Evolutionary conservation across 2,113 vertebrate species (phyloP).

Genomic region (Pelobates fuscus): DNA sequence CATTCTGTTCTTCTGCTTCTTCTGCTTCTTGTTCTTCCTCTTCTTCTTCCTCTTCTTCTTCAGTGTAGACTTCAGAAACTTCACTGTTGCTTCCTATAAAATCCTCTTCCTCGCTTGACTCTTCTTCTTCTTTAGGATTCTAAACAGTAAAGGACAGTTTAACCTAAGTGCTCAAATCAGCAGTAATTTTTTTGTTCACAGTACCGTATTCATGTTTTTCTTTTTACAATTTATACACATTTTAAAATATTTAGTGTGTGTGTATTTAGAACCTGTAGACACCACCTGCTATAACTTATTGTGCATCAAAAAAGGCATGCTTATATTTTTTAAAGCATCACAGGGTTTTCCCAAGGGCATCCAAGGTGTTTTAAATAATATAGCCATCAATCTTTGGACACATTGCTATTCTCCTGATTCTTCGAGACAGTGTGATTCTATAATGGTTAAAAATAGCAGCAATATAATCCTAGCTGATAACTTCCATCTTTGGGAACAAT

Average conservation of each 20-base stretch:
- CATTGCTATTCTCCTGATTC: constrained; percentile 4
- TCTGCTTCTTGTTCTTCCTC: constrained; percentile 54
- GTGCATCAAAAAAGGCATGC: no score
- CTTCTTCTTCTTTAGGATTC: constrained; percentile 71
- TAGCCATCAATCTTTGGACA: not conserved
- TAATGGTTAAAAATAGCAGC: constrained; percentile 39
- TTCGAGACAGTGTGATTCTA: constrained; percentile 5
- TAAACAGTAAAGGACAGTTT: constrained; percentile 50
- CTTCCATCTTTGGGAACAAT: constrained; percentile 29
- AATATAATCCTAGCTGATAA: constrained; percentile 29
- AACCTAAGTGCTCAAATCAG: not conserved
- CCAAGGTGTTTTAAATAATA: constrained; percentile 1
- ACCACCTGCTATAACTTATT: no score
- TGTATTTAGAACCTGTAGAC: no score
- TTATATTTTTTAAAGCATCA: no score
- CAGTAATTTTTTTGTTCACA: not conserved
- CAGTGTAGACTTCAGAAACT: constrained; percentile 67
- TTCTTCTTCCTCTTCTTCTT: constrained; percentile 70
- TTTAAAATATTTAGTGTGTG: no score
- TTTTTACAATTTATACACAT: no score
- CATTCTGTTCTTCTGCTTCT: constrained; percentile 52
- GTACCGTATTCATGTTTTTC: not conserved
- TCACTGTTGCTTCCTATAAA: constrained; percentile 80
- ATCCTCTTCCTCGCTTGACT: constrained; percentile 74
- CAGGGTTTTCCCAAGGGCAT: constrained; percentile 4